Evolutionary conservation across 1,140 invertebrate genomes (phyloP).

Genomic region (Drosophila repletoides): DNA sequence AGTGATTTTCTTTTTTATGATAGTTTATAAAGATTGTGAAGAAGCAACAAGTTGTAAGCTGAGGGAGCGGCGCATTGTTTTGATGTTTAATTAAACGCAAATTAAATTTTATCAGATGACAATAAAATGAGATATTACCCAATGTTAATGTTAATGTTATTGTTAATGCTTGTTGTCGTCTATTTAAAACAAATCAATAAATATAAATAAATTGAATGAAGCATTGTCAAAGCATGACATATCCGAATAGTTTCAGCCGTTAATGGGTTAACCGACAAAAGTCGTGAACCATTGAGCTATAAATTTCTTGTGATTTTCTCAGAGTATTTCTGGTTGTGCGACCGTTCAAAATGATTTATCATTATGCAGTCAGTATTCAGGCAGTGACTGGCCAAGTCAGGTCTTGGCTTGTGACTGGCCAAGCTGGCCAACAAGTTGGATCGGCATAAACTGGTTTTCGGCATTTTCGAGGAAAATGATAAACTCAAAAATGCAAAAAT

Average conservation of each 20-base stretch:
- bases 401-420: slow-evolving; percentile 37
- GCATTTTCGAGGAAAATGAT: slow-evolving; percentile 34
- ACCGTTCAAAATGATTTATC: slow-evolving; percentile 40
- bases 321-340: slow-evolving; percentile 36
- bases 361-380: too few species aligned
- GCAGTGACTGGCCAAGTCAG: slow-evolving; percentile 15
- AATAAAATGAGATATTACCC: slow-evolving; percentile 40
- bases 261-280: slow-evolving; percentile 30
- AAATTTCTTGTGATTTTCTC: slow-evolving; percentile 26
- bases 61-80: slow-evolving; percentile 23
- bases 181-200: slow-evolving; percentile 35
- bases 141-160: slow-evolving; percentile 34
- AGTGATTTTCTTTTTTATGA: too few species aligned
- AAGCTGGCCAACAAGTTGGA: slow-evolving; percentile 39
- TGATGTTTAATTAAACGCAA: slow-evolving; percentile 35
- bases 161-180: too few species aligned
- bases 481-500: slow-evolving; percentile 33
- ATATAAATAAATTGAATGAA: slow-evolving; percentile 50
- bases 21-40: too few species aligned
- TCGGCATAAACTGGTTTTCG: slow-evolving; percentile 46
- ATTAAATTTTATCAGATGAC: slow-evolving; percentile 30
- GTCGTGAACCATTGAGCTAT: slow-evolving; percentile 19
- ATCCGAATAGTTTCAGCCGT: slow-evolving; percentile 14
- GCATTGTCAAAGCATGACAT: slow-evolving; percentile 17
- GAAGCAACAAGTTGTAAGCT: background rate